Evolutionary conservation across 1,140 invertebrate species (phyloP), one percentile per base, ranked within the genome.

Genomic region (Camponotus vicinus): DNA sequence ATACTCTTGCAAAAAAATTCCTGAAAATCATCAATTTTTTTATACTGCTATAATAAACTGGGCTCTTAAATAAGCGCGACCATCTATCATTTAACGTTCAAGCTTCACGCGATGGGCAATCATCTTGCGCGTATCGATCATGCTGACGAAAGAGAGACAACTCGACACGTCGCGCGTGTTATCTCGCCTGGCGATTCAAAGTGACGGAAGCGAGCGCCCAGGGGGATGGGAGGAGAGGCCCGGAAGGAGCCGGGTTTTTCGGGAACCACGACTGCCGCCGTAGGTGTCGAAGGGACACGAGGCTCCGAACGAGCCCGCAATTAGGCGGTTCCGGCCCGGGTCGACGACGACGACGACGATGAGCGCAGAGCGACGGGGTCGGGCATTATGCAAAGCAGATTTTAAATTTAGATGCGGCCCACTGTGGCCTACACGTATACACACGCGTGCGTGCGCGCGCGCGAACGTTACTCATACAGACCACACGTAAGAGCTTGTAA

Each of bases 341-440:
- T 91, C 79, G 85, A 80, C 88, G 86, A 79, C 55, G 67, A 57
- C 42, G 42, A 45, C 42, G 42, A 45, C 42, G 9, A 45, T 1
- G 42, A 57, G 55, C 40, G 85, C 69, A 88, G 76, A 88, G 76
- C 84, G 88, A 86, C 91, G 76, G 92, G 88, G 90, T 92, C 87
- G 92, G 90, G 91, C 91, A 95, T 95, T 95, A 95, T 95, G 94
- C 93, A 95, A 95, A 95, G 89, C 90, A 94, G 93, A 95, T 95
- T 95, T 95, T 95, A 95, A 95, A 95, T 95, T 95, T 92, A 94
- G 93, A 95, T 94, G 94, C 88, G 91, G 88, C 90, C 91, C 90
- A 90, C 90, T 91, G 85, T 86, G 86, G 79, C 91, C 86, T 89
- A 84, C 85, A 89, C 91, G 87, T 61, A 80, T 86, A 45, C 67